Base-by-base conservation (phyloP, 2,797 vertebrate species). In the Percopsis omiscomaycus region DNA sequence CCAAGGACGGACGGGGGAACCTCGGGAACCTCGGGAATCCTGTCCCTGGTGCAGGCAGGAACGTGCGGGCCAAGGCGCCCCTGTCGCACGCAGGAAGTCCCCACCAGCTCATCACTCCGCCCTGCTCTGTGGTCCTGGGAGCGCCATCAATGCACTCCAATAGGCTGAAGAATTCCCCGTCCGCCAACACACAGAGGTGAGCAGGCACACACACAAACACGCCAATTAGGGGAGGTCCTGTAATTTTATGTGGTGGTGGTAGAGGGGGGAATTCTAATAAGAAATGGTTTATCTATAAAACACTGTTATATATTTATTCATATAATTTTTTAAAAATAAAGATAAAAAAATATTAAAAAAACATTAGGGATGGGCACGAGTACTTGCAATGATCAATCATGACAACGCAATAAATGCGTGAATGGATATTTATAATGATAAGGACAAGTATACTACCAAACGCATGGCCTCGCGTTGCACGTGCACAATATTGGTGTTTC, bases 91-190 rank as follows among this genome's bases (percentile, higher is more conserved):
- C 90, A 56, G 86, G 90, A 84, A 93, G 92, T 78, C 92, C 93
- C 67, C 92, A 94, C 86, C 93, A 94, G 92, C 92, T 92, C 93
- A 94, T 95, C 94, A 96, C 93, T 90, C 92, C 93, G 89, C 93
- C 90, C 71, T 91, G 90, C 91, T 94, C 95, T 87, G 94, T 91
- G 69, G 94, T 91, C 92, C 93, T 95, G 92, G 96, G 96, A 95
- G 92, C 95, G 89, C 96, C 95, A 94, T 98, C 97, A 96, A 98
- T 98, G 96, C 97, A 99, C 98, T 94, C 96, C 95, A 98, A 95
- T 93, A 95, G 98, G 95, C 93, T 98, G 92, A 98, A 96, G 93
- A 98, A 95, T 94, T 99, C 97, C 93, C 95, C 96, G 14, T 97
- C 96, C 93, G 95, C 96, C 94, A 98, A 96, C 94, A 95, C 96